Percentiles rank a stretch among this genome's conserved stretches.
Evolutionary conservation across 2,888 invertebrate species (phyloP).

Genomic region (Leptinotarsa juncta): DNA sequence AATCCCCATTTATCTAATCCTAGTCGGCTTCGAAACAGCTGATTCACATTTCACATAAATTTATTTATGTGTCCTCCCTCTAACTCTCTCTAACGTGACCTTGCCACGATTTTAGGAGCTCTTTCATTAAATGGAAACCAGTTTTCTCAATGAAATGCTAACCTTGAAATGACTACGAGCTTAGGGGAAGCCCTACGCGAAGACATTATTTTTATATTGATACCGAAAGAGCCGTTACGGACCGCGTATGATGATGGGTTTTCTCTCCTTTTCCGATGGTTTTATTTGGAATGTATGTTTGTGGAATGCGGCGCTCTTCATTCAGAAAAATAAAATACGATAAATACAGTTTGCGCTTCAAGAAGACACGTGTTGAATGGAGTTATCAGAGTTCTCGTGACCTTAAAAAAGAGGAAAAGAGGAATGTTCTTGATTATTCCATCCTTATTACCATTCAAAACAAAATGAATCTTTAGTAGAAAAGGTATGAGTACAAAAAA

Average conservation of each 20-base stretch:
- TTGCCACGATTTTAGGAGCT: conserved; percentile 39
- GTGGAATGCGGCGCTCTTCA: conserved; percentile 17
- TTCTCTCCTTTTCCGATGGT: conserved; percentile 18
- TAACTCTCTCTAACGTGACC: conserved; percentile 33
- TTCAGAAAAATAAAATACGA: conserved; percentile 9
- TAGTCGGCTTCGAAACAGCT: conserved; percentile 36
- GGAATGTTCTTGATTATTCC: too few species aligned
- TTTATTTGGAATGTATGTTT: conserved; percentile 2
- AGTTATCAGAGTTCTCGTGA: too few species aligned
- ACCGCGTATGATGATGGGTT: conserved; percentile 13
- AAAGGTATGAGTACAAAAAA: too few species aligned
- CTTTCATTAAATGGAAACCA: conserved; percentile 36
- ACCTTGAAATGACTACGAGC: conserved; percentile 32
- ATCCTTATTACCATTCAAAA: too few species aligned
- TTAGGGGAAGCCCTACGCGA: conserved; percentile 33
- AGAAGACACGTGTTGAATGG: conserved; percentile 11
- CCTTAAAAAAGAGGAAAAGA: too few species aligned
- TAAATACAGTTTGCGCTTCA: neutral
- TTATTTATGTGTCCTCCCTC: conserved; percentile 33
- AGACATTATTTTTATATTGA: conserved; percentile 39
- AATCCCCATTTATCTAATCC: conserved; percentile 34
- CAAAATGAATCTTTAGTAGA: too few species aligned
- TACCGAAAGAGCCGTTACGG: conserved; percentile 19
- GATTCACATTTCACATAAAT: conserved; percentile 38
- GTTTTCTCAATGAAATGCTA: conserved; percentile 40